Conservation (phyloP, 2,888 invertebrate species). For the Chrysotoxum bicinctum region DNA sequence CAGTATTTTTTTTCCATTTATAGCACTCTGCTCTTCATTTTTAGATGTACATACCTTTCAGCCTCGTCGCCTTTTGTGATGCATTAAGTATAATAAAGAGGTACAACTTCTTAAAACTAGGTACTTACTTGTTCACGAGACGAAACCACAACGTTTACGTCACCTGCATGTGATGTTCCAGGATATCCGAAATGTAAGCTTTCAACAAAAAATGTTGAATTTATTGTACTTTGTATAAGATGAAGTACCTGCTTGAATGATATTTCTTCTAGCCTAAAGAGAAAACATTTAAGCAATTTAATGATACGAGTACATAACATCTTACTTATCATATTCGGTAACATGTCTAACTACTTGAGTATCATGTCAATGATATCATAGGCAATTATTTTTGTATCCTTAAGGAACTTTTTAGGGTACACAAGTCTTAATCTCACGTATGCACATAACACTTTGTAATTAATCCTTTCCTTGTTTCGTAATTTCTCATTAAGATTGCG, state of each 20-base stretch:
- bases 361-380: neutral
- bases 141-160: neutral
- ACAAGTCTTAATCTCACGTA: neutral
- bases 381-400: neutral
- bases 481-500: neutral
- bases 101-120: neutral
- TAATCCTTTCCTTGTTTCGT: neutral
- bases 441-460: neutral
- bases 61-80: neutral
- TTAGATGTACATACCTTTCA: neutral
- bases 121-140: neutral
- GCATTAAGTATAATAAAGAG: constrained; percentile 7
- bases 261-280: neutral
- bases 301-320: neutral
- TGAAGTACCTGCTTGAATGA: neutral
- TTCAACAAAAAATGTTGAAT: neutral
- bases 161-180: neutral
- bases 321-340: neutral
- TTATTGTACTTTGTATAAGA: neutral
- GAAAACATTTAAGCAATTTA: neutral
- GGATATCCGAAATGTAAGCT: neutral
- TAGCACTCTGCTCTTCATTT: neutral
- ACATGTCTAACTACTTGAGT: neutral
- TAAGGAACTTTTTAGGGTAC: neutral
- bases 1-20: neutral